These are phyloP conservation scores for Triplophysa dalaica DNA, from an alignment of 2,113 vertebrate species.

Conservation along the genomic window DNA sequence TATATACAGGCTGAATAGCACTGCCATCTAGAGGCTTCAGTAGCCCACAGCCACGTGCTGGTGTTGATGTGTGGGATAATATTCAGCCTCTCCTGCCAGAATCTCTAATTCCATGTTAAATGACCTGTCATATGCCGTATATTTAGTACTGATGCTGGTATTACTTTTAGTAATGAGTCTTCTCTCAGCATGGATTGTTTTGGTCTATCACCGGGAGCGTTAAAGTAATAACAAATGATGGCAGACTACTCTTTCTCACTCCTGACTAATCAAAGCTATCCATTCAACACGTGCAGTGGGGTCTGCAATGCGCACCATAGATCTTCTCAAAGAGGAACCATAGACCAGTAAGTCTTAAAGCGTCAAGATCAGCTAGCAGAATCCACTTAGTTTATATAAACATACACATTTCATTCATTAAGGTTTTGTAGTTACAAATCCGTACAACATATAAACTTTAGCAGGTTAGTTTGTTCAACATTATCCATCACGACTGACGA, in stretches of 20 bases:
- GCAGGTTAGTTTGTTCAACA: slow-evolving; percentile 28
- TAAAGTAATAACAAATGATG: slow-evolving; percentile 50
- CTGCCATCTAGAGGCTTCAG: slow-evolving; percentile 50
- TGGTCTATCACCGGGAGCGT: slow-evolving; percentile 46
- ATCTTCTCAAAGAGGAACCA: slow-evolving; percentile 37
- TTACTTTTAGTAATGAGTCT: slow-evolving; percentile 54
- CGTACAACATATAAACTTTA: not conserved
- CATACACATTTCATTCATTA: not conserved
- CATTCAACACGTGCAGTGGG: slow-evolving; percentile 40
- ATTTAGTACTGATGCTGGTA: slow-evolving; percentile 46
- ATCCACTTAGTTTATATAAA: not conserved
- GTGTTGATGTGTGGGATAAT: not conserved
- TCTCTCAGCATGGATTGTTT: slow-evolving; percentile 37
- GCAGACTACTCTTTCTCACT: slow-evolving; percentile 35
- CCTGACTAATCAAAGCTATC: slow-evolving; percentile 48
- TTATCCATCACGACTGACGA: slow-evolving; percentile 31
- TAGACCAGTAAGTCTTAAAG: slow-evolving; percentile 10
- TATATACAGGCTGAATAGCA: slow-evolving; percentile 32
- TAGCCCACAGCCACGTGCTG: not conserved
- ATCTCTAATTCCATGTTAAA: slow-evolving; percentile 50
- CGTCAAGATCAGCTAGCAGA: not conserved
- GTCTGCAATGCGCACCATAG: slow-evolving; percentile 26
- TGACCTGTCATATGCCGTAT: slow-evolving; percentile 40
- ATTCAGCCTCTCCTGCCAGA: slow-evolving; percentile 43
- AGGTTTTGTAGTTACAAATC: not conserved